Base-by-base conservation (phyloP, 2,888 invertebrate species). In the Limnephilus rhombicus region DNA sequence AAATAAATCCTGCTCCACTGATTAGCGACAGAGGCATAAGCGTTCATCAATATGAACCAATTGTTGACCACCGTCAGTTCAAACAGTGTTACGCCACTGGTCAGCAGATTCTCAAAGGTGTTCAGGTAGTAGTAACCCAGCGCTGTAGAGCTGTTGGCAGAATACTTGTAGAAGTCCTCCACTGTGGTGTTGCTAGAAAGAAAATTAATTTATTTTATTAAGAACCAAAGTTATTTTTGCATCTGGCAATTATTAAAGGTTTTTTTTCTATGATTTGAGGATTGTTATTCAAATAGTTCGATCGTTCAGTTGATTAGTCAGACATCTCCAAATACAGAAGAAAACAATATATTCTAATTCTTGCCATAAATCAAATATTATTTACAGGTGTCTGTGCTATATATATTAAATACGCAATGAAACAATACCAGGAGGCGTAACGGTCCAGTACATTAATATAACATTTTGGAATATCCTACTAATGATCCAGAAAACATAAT, bases 21-120 rank as follows among this genome's bases (percentile, higher is more conserved):
- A 89, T 97, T 96, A 0, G 97, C 97, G 31, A 97, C 97, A 0
- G 97, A 96, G 0, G 98, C 98, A 94, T 97, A 98, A 1, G 98
- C 98, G 95, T 98, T 98, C 99, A 99, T 99, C 41, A 98, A 97
- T 92, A 98, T 98, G 94, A 98, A 98, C 99, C 99, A 99, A 95
- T 98, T 98, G 95, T 98, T 99, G 92, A 98, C 98, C 18, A 98
- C 98, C 0, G 98, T 98, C 94, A 98, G 95, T 95, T 98, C 98
- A 95, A 98, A 99, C 94, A 99, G 95, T 0, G 98, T 98, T 93
- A 98, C 98, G 87, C 97, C 97, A 94, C 98, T 98, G 12, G 97
- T 97, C 93, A 98, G 95, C 24, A 98, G 96, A 95, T 98, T 97
- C 94, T 97, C 97, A 95, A 98, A 98, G 94, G 98, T 98, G 95